Evolutionary conservation across 2,113 vertebrate genomes (phyloP).

Genomic region (Phainopepla nitens): DNA sequence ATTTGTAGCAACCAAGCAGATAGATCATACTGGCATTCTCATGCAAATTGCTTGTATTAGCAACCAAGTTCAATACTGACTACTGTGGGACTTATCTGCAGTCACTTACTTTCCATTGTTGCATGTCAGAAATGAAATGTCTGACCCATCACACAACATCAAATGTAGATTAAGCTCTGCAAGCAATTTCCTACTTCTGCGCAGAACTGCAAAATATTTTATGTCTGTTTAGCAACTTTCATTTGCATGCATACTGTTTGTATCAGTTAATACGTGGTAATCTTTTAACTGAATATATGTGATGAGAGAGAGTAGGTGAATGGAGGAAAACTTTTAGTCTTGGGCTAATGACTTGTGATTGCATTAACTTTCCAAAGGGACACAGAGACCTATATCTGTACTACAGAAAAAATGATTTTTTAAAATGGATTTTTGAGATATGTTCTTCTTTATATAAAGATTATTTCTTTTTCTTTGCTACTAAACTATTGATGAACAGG

Average conservation of each 20-base stretch:
- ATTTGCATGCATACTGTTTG: background rate
- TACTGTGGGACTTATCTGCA: background rate
- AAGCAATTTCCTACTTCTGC: background rate
- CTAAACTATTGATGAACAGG: slow-evolving; percentile 1
- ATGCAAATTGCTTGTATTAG: background rate
- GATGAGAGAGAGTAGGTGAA: background rate
- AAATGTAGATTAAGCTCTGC: background rate
- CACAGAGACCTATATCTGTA: background rate
- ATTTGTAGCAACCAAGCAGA: background rate
- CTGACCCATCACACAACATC: background rate
- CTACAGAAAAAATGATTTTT: background rate
- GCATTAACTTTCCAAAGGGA: background rate
- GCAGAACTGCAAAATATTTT: background rate
- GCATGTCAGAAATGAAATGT: background rate
- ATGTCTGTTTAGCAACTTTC: background rate
- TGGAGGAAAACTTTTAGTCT: background rate
- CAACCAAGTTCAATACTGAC: background rate
- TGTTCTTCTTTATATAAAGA: background rate
- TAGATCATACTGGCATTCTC: background rate
- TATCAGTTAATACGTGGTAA: background rate
- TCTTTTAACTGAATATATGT: background rate
- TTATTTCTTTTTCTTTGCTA: background rate
- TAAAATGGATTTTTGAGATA: background rate
- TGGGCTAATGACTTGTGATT: background rate
- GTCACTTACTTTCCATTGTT: background rate